These are phyloP conservation scores for Papilio demoleus DNA, from an alignment of 2,888 invertebrate genomes.

Conservation along the genomic window DNA sequence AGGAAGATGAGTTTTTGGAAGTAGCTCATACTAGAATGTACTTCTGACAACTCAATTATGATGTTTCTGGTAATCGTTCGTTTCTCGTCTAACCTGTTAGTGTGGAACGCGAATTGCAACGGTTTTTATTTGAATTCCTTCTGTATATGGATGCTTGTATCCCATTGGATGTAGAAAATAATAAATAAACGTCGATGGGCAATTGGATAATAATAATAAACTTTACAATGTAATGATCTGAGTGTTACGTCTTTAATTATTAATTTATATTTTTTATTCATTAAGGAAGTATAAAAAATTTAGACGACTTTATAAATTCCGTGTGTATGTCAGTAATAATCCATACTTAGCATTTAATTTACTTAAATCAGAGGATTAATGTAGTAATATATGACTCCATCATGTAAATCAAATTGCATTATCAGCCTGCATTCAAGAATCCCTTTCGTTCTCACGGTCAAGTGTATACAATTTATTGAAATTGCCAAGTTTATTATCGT, in stretches of 20 bases:
- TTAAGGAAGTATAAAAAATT: not conserved
- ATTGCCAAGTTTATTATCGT: not conserved
- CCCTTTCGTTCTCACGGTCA: not conserved
- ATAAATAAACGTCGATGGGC: conserved; percentile 7
- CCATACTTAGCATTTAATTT: not conserved
- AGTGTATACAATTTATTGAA: not conserved
- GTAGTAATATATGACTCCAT: too few species aligned
- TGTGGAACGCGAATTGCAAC: conserved; percentile 32
- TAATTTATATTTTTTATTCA: not conserved
- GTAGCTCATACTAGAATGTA: not conserved
- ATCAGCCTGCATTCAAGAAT: not conserved
- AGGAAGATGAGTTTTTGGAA: too few species aligned
- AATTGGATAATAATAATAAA: conserved; percentile 26
- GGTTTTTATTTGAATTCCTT: conserved; percentile 36
- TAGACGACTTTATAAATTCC: not conserved
- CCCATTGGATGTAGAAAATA: conserved; percentile 3
- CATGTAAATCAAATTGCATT: not conserved
- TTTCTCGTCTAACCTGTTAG: conserved; percentile 38
- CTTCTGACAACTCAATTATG: not conserved
- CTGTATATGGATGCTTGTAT: conserved; percentile 31
- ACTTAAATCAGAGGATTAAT: not conserved
- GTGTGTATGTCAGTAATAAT: not conserved
- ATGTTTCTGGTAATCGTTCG: conserved; percentile 21
- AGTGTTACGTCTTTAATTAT: not conserved
- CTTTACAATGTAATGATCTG: not conserved